Evolutionary conservation across 2,113 vertebrate species (phyloP).

Genomic region (Edolisoma coerulescens): DNA sequence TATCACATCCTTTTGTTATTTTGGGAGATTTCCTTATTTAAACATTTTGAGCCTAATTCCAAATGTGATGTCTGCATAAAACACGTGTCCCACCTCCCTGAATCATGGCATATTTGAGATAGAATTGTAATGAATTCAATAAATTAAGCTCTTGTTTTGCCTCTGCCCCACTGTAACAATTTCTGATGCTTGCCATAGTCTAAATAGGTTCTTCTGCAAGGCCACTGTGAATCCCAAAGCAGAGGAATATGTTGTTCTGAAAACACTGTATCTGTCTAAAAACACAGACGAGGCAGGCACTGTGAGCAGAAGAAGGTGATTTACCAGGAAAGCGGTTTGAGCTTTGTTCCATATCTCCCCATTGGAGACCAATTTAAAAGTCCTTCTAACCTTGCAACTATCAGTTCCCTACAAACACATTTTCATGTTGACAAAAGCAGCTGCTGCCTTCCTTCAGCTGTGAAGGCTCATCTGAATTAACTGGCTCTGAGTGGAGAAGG

Average conservation of each 20-base stretch:
- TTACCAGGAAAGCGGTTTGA: neutral
- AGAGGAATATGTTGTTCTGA: neutral
- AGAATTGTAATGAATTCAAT: neutral
- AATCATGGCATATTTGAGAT: neutral
- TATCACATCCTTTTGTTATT: neutral
- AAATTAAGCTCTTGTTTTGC: neutral
- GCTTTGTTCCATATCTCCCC: neutral
- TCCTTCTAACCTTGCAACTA: neutral
- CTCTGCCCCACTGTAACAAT: too few species aligned
- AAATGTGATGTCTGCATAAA: neutral
- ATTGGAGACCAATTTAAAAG: neutral
- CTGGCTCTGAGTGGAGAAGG: neutral
- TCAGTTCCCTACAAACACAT: neutral
- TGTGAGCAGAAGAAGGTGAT: neutral
- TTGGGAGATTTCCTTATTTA: neutral
- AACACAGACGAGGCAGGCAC: neutral
- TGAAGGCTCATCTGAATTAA: neutral
- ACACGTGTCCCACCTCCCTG: neutral
- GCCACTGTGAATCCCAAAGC: neutral
- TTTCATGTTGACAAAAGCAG: neutral
- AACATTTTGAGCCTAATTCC: neutral
- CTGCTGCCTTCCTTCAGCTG: neutral
- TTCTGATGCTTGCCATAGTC: neutral
- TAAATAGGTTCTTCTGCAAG: neutral
- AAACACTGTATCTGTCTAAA: neutral